These are phyloP conservation scores for Sphenodon punctatus DNA, from an alignment of 2,797 vertebrate genomes.

Conservation along the genomic window DNA sequence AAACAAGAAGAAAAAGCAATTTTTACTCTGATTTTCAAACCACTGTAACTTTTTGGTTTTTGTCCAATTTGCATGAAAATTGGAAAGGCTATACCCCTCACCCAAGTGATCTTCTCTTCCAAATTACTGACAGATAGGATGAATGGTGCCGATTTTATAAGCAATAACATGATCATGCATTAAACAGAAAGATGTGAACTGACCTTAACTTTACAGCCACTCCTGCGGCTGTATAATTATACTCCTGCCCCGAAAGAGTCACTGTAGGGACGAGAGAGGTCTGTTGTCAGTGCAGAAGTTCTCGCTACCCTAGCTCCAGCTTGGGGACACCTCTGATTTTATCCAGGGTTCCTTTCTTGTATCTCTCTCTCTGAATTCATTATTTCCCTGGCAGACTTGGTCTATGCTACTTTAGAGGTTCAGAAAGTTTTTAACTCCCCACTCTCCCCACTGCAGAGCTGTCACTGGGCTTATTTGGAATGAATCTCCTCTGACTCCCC, in stretches of 20 bases:
- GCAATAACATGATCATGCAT: too few relatives aligned
- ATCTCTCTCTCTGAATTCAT: background rate
- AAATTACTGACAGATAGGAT: too few relatives aligned
- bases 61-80: too few relatives aligned
- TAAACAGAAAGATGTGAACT: too few relatives aligned
- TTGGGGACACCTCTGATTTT: accelerated
- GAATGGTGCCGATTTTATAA: too few relatives aligned
- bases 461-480: background rate
- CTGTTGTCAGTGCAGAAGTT: background rate
- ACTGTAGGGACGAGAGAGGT: accelerated
- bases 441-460: accelerated
- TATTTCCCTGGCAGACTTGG: background rate
- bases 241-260: background rate
- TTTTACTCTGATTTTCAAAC: too few relatives aligned
- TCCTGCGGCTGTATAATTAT: too few relatives aligned
- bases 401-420: background rate
- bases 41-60: too few relatives aligned
- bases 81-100: too few relatives aligned
- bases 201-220: too few relatives aligned
- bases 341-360: background rate
- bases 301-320: background rate
- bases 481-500: background rate
- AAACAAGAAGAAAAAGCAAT: too few relatives aligned
- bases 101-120: too few relatives aligned
- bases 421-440: background rate